Percentiles rank a stretch among this genome's conserved stretches.
phyloP scores from a whole-genome alignment of 2,797 vertebrate species.

The Streptopelia turtur region DNA sequence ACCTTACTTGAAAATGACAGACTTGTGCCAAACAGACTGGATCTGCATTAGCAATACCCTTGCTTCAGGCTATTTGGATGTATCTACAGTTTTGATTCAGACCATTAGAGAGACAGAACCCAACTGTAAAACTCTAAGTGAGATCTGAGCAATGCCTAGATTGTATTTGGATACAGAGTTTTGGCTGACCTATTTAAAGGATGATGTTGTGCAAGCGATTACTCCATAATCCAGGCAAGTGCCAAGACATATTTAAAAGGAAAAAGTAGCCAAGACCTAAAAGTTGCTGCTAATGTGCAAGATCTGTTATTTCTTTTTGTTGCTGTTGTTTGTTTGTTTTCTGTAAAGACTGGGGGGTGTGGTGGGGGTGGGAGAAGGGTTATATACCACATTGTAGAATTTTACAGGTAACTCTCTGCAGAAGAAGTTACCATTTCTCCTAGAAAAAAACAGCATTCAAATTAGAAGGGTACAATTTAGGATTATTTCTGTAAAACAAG shows the following conservation, averaged over 20 bases:
- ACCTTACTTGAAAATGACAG: not conserved
- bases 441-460: not conserved
- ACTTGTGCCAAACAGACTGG: slow-evolving; percentile 37
- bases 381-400: not conserved
- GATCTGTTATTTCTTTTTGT: not conserved
- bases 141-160: slow-evolving; percentile 31
- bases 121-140: slow-evolving; percentile 44
- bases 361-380: not conserved
- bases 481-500: not conserved
- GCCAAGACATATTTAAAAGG: slow-evolving; percentile 53
- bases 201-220: slow-evolving; percentile 57
- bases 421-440: not conserved
- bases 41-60: slow-evolving; percentile 47
- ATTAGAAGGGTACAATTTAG: not conserved
- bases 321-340: not conserved
- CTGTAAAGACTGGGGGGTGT: not conserved
- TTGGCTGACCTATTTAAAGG: slow-evolving; percentile 67
- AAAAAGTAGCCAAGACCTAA: slow-evolving; percentile 34
- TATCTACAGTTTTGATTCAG: slow-evolving; percentile 57
- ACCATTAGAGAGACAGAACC: slow-evolving; percentile 55
- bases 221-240: slow-evolving; percentile 51
- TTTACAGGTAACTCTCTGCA: not conserved
- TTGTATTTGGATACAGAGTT: slow-evolving; percentile 46
- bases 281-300: not conserved
- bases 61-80: slow-evolving; percentile 66